Conservation (phyloP, 2,797 vertebrate species). For the Bryconaethiops microstoma region DNA sequence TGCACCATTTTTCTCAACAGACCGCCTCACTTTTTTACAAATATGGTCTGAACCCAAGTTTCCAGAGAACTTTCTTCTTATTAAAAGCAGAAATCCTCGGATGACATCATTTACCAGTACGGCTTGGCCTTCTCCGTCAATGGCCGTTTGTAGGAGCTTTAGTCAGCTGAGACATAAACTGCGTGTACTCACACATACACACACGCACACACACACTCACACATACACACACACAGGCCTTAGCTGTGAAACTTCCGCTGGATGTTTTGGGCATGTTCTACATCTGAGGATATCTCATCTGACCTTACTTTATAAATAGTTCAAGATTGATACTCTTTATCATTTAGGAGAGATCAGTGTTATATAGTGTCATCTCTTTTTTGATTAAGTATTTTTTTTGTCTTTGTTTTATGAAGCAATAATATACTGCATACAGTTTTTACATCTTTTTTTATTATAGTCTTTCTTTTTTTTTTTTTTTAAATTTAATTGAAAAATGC, state of each 20-base stretch:
- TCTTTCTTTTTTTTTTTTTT: too few relatives aligned
- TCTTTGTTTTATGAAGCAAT: too few relatives aligned
- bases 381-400: too few relatives aligned
- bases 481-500: too few relatives aligned
- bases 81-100: not conserved
- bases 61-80: not conserved
- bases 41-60: not conserved
- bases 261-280: not conserved
- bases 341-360: too few relatives aligned
- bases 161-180: constrained; percentile 2
- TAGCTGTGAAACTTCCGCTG: not conserved
- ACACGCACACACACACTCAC: too few relatives aligned
- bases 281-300: not conserved
- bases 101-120: not conserved
- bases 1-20: not conserved
- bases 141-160: not conserved
- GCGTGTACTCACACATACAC: too few relatives aligned
- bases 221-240: too few relatives aligned
- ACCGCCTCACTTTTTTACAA: not conserved
- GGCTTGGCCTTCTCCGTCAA: not conserved
- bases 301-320: not conserved
- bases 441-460: too few relatives aligned
- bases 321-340: too few relatives aligned
- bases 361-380: too few relatives aligned
- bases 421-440: too few relatives aligned